phyloP scores from a whole-genome alignment of 2,797 vertebrate species.

The Betta splendens region DNA sequence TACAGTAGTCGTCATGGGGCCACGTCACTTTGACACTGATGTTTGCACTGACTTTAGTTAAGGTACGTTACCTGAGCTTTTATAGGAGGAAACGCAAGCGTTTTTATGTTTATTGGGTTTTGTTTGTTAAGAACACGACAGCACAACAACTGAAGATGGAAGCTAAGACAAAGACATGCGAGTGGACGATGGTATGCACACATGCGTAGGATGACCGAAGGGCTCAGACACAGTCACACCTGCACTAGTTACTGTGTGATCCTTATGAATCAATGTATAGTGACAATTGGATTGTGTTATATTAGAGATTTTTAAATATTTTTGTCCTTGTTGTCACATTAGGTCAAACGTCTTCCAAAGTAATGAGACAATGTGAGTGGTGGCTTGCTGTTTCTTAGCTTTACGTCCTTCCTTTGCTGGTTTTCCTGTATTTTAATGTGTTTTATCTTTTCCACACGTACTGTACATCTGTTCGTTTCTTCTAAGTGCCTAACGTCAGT shows the following conservation, averaged over 20 bases:
- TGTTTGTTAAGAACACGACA: slow-evolving; percentile 3
- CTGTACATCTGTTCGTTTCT: slow-evolving; percentile 11
- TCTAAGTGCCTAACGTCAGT: slow-evolving; percentile 68
- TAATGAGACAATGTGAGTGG: slow-evolving; percentile 16
- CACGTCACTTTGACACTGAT: slow-evolving; percentile 28
- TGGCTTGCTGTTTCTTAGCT: slow-evolving; percentile 15
- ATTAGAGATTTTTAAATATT: slow-evolving; percentile 49
- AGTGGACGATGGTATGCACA: slow-evolving; percentile 33
- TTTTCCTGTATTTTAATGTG: slow-evolving; percentile 40
- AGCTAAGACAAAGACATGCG: slow-evolving; percentile 8
- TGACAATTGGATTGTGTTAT: slow-evolving; percentile 17
- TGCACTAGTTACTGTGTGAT: slow-evolving; percentile 47
- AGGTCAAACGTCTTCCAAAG: slow-evolving; percentile 56
- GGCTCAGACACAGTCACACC: slow-evolving; percentile 20
- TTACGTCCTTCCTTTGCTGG: neutral
- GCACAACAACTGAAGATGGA: slow-evolving; percentile 28
- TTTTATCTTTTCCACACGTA: slow-evolving; percentile 12
- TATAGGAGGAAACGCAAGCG: neutral
- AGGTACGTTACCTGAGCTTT: slow-evolving; percentile 1
- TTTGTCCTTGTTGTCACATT: slow-evolving; percentile 37
- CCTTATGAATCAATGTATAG: slow-evolving; percentile 30
- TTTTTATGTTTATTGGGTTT: slow-evolving; percentile 24
- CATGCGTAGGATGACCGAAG: slow-evolving; percentile 25
- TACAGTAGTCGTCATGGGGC: slow-evolving; percentile 15
- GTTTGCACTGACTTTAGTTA: slow-evolving; percentile 54